Base-by-base conservation (phyloP, 2,113 vertebrate genomes). In the Motacilla tschutschensis region DNA sequence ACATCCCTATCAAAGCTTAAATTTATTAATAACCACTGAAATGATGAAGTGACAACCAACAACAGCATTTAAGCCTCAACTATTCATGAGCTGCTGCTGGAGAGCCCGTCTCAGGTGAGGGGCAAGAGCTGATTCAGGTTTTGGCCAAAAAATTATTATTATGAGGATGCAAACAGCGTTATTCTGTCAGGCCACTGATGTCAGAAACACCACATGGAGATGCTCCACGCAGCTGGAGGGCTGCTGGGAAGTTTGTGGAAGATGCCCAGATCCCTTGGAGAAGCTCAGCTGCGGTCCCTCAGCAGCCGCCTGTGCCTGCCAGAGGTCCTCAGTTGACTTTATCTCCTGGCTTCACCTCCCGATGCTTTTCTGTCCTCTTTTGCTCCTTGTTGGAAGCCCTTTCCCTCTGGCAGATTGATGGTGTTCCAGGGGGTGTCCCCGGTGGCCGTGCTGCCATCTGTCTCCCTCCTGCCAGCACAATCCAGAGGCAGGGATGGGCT, bases 401-500 rank as follows among this genome's bases (percentile, higher is more conserved):
- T 53, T 83, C 80, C 40, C 67, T 35, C 54, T 69, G 78, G 59
- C 91, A 93, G 91, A 85, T 64, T 79, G 90, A 16, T 43, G 77
- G 54, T 20, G 25, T 38, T 28, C 43, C 0, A 13, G 62, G 62
- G 69, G 50, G 10, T 31, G 77, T 86, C 80, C 83, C 77, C 63
- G 31, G 83, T 2, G 63, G n/a, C 85, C 2, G 0, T 3, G 46
- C 46, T 85, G 83, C 90, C 89, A 93, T 93, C 94, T 94, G 93
- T 92, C 44, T 79, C 57, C 44, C 46, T 84, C 87, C 71, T 3
- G 0, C 70, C 21, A 62, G 50, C 80, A 69, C 65, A 33, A 69
- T 44, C 59, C 43, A 58, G 65, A 83, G 69, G 24, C 43, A 69
- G 48, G 59, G 47, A 65, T 65, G 79, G 29, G 28, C 51, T 91